Conservation (phyloP, 2,888 invertebrate genomes). For the Dromius quadrimaculatus region DNA sequence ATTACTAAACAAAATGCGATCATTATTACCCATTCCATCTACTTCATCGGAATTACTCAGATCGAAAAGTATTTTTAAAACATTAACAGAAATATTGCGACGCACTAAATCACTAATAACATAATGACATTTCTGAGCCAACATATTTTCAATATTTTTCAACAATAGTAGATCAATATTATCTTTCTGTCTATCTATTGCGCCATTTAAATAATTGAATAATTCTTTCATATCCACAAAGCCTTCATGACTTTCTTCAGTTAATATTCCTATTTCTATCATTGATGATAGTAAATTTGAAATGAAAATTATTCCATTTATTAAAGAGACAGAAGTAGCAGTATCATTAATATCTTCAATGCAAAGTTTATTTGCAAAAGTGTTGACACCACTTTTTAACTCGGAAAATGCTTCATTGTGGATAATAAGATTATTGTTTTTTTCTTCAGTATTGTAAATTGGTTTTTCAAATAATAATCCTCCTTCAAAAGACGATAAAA, state of each 20-base stretch:
- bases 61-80: conserved; percentile 54
- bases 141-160: conserved; percentile 52
- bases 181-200: conserved; percentile 16
- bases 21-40: conserved; percentile 43
- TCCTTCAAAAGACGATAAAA: conserved; percentile 59
- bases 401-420: conserved; percentile 27
- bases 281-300: conserved; percentile 54
- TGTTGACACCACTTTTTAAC: conserved; percentile 7
- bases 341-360: not conserved
- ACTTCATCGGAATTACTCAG: conserved; percentile 50
- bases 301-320: conserved; percentile 53
- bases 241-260: conserved; percentile 45
- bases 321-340: conserved; percentile 34
- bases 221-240: conserved; percentile 29
- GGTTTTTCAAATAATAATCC: conserved; percentile 47
- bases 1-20: no score
- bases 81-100: conserved; percentile 45
- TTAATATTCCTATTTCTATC: conserved; percentile 52
- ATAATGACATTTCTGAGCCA: conserved; percentile 48
- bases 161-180: conserved; percentile 40
- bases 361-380: conserved; percentile 12
- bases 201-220: conserved; percentile 21
- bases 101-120: conserved; percentile 47
- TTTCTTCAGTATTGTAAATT: conserved; percentile 14
- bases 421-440: conserved; percentile 32